Evolutionary conservation across 2,113 vertebrate species (phyloP), one percentile per base, ranked within the genome.

Genomic region (Cygnus buccinator): DNA sequence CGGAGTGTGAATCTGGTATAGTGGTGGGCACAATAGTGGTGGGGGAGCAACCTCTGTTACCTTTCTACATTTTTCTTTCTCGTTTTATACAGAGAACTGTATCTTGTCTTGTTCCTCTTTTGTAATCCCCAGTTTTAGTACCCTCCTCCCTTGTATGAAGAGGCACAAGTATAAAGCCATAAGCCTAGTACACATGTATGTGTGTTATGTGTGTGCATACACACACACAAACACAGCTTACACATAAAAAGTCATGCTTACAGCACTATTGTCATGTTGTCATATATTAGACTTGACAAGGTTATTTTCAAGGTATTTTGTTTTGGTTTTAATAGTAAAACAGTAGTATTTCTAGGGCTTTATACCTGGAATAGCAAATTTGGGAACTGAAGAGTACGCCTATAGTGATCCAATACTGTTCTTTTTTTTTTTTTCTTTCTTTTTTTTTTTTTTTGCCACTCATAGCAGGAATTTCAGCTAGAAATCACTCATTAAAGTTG

Each of bases 341-440:
- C 16, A 54, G 33, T 61, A 35, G 20, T 58, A 61, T 44, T 89
- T 87, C 87, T 39, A 61, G 54, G 57, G 23, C 11, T 78, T 90
- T 94, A 11, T 61, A 62, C 39, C 26, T 85, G 48, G 26, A 86
- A 71, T 46, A 67, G 28, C 5, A 84, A 63, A 72, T 52, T 15
- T 50, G n/a, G 33, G 37, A 86, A 19, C 28, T 80, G 58, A 92
- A 77, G 79, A 86, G 71, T 67, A 50, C 28, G 44, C 73, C 78
- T 68, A 5, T 5, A 1, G 58, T 41, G n/a, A 84, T 35, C 23
- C 21, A 48, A 84, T 52, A 70, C 13, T 85, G 14, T 31, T 86
- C 37, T 50, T 72, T 31, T 93, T 84, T 94, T 90, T 90, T 35
- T 91, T 94, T 86, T 88, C 33, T 90, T 29, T 86, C 28, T 48